Conservation (phyloP, 1,140 invertebrate genomes). For the Lutraria rhynchaena region DNA sequence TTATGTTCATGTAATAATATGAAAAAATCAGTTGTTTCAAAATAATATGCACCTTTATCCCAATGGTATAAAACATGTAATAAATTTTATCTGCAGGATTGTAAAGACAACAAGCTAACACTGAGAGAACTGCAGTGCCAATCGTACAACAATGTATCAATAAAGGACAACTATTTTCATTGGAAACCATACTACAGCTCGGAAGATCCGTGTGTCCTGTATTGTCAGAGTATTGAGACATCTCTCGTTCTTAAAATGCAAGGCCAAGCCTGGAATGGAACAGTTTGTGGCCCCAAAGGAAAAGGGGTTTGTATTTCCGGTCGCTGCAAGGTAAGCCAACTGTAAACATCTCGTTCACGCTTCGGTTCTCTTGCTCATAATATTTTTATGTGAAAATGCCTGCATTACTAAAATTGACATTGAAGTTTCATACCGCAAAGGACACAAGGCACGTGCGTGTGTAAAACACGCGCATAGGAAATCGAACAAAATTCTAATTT, state of each 20-base stretch:
- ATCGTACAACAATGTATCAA: slow-evolving; percentile 47
- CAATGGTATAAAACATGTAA: background rate
- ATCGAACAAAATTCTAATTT: too few species aligned
- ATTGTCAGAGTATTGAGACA: slow-evolving; percentile 50
- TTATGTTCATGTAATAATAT: too few species aligned
- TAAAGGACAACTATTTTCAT: slow-evolving; percentile 51
- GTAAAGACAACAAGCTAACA: background rate
- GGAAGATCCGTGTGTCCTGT: slow-evolving; percentile 33
- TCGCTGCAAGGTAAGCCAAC: slow-evolving; percentile 45
- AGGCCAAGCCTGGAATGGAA: slow-evolving; percentile 19
- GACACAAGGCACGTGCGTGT: too few species aligned
- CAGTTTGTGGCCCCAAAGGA: slow-evolving; percentile 18
- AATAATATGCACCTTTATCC: too few species aligned
- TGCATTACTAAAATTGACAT: too few species aligned
- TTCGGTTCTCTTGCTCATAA: too few species aligned
- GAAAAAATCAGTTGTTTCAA: too few species aligned
- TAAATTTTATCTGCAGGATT: slow-evolving; percentile 15
- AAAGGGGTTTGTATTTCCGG: slow-evolving; percentile 47
- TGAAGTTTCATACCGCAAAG: too few species aligned
- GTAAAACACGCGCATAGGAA: too few species aligned
- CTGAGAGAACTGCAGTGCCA: slow-evolving; percentile 37
- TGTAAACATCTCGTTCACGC: too few species aligned
- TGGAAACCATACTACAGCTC: slow-evolving; percentile 45
- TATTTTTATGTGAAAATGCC: too few species aligned
- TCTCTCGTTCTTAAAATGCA: slow-evolving; percentile 53